Base-by-base conservation (phyloP, 2,113 vertebrate genomes). In the Oreochromis aureus region DNA sequence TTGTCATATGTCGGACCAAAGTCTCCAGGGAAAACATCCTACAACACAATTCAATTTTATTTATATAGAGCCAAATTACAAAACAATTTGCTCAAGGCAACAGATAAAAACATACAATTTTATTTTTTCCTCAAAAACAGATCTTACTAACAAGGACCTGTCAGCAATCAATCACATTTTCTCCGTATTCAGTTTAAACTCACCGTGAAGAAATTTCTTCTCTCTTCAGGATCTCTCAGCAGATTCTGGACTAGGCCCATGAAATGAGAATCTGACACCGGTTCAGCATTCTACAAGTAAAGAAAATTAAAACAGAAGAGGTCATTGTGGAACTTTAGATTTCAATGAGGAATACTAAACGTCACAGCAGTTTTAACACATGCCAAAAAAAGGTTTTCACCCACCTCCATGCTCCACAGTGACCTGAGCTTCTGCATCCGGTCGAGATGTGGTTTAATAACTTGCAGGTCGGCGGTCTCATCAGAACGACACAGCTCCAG, bases 1-100 rank as follows among this genome's bases (percentile, higher is more conserved):
- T 81, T 89, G 80, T 97, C 86, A 81, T 97, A 97, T 3, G 90
- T 85, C 34, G 97, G 96, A 10, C 97, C 97, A 89, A 97, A 98
- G 54, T 97, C 96, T 30, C 88, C 94, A 55, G 96, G 94, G 61
- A 97, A 96, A 71, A 95, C 92, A 84, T 96, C 96, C 97, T 97
- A 78, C 19, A 85, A 92, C 5, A 86, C 18, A 41, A 15, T 69
- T 69, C 19, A 41, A 7, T 69, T 69, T 69, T 13, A 69, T 69
- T 69, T 69, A 41, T 13, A 41, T 5, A 41, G 34, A 13, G 63
- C 63, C 19, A 41, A 41, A 41, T 69, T 41, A 41, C 63, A 69
- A 69, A 69, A 69, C 0, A 11, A 66, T 66, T 39, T 66, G 11
- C 19, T 41, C 34, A 69, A 69, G 7, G 34, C 63, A 39, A 39